A percentile compares a stretch with the other conserved stretches of the same genome.
phyloP scores from a whole-genome alignment of 1,140 invertebrate genomes.

The Philopotamus ludificatus region DNA sequence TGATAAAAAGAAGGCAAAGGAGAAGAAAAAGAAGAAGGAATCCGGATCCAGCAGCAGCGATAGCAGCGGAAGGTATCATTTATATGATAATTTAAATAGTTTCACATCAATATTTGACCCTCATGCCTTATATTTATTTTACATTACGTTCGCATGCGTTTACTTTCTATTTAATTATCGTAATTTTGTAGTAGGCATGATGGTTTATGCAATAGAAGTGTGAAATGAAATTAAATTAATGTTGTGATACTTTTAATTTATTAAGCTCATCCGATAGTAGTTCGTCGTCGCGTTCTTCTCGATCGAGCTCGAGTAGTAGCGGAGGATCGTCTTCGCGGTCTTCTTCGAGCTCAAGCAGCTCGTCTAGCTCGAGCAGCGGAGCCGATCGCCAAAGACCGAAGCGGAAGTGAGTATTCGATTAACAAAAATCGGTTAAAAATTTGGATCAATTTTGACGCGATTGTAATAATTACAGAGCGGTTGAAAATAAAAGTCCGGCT shows the following conservation, averaged over 20 bases:
- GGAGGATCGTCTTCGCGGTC: slow-evolving; percentile 65
- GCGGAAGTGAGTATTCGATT: slow-evolving; percentile 54
- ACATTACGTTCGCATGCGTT: too few species aligned
- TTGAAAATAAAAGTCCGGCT: slow-evolving; percentile 53
- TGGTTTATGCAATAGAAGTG: too few species aligned
- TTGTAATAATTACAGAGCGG: slow-evolving; percentile 44
- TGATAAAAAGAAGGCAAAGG: slow-evolving; percentile 69
- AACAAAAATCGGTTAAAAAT: slow-evolving; percentile 20
- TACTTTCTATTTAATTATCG: too few species aligned
- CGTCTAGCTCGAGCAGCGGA: slow-evolving; percentile 61
- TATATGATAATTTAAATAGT: too few species aligned
- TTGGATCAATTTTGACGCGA: slow-evolving; percentile 41
- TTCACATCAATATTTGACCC: background rate
- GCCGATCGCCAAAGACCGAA: slow-evolving; percentile 60
- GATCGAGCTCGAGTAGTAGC: slow-evolving; percentile 72
- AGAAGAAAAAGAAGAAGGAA: slow-evolving; percentile 64
- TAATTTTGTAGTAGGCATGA: too few species aligned
- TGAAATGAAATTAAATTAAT: too few species aligned
- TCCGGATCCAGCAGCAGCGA: slow-evolving; percentile 75
- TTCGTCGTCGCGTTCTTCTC: slow-evolving; percentile 71
- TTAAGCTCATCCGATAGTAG: slow-evolving; percentile 72
- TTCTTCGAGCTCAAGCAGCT: slow-evolving; percentile 56
- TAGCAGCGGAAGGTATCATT: slow-evolving; percentile 70
- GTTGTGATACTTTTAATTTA: background rate
- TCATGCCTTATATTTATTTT: too few species aligned